Base-by-base conservation (phyloP, 2,797 vertebrate genomes). In the Siniperca obscura region DNA sequence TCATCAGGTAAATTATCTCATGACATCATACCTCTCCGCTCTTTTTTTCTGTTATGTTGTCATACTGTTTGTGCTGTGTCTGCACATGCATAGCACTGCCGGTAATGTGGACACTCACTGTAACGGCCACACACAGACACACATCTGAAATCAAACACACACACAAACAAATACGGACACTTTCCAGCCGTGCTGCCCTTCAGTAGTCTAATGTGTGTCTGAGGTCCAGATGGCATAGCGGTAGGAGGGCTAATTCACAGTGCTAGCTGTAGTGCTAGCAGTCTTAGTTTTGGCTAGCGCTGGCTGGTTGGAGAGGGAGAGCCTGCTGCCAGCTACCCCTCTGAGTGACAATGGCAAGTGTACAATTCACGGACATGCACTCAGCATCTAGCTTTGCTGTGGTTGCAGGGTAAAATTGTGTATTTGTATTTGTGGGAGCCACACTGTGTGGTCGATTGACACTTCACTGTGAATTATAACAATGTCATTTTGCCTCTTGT, bases 191-290 rank as follows among this genome's bases (percentile, higher is more conserved):
- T 5, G 92, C 91, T 86, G 75, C 88, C 89, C 91, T 87, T 91
- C 84, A 86, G 86, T 87, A 78, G 86, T 82, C 90, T 92, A 91
- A 93, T 90, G 85, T 91, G 93, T 94, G 93, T 94, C 92, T 94
- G 93, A 79, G 81, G 90, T 91, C 92, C 96, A 96, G 96, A 96
- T 96, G 95, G 95, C 69, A 30, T 76, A 88, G 80, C 93, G 10
- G 93, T 86, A 85, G 95, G 95, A 90, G 92, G 93, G 91, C 94
- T 90, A 91, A 88, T 92, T 90, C 86, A 82, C 56, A 57, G 66
- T 70, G 79, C 77, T 89, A 84, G 84, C 86, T 55, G 60, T 80
- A 78, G 87, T 85, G 91, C 89, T 88, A 86, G 85, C 90, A 81
- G 86, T 78, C 80, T 87, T 56, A 50, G 86, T 56, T 87, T 89